These are phyloP conservation scores for Drosophila kambysellisi DNA, from an alignment of 2,888 invertebrate species.

Conservation along the genomic window DNA sequence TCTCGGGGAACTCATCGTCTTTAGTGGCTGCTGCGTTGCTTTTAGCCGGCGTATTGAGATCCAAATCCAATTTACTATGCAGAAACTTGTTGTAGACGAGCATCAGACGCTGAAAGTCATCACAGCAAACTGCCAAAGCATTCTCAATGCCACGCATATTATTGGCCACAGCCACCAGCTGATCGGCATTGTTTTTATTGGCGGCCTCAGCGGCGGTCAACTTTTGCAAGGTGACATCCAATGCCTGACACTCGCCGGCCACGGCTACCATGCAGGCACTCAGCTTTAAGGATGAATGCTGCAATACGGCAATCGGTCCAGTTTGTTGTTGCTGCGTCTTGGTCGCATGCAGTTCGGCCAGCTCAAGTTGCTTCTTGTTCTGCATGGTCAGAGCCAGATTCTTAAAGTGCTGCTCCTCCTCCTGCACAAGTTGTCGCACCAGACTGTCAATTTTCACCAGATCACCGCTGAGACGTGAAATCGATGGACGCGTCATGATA, in stretches of 20 bases:
- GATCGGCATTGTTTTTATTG: conserved; percentile 77
- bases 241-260: conserved; percentile 83
- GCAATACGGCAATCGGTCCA: conserved; percentile 81
- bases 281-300: conserved; percentile 83
- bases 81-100: conserved; percentile 84
- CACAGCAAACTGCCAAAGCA: conserved; percentile 82
- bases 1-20: conserved; percentile 78
- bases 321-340: conserved; percentile 74
- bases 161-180: conserved; percentile 81
- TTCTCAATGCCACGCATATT: conserved; percentile 84
- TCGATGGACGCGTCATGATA: conserved; percentile 79
- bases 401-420: conserved; percentile 83
- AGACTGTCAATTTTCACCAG: conserved; percentile 78
- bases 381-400: conserved; percentile 79
- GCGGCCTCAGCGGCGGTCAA: conserved; percentile 79
- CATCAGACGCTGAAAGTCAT: conserved; percentile 84
- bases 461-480: conserved; percentile 76
- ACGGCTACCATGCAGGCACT: conserved; percentile 84
- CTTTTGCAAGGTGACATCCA: conserved; percentile 83
- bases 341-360: conserved; percentile 74
- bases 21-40: conserved; percentile 24
- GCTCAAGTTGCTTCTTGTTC: conserved; percentile 78
- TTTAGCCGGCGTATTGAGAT: conserved; percentile 17
- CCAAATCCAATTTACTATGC: conserved; percentile 76
- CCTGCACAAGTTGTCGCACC: conserved; percentile 80